Percentiles rank a stretch among this genome's conserved stretches.
Evolutionary conservation across 2,113 vertebrate genomes (phyloP).

Genomic region (Poecile atricapillus): DNA sequence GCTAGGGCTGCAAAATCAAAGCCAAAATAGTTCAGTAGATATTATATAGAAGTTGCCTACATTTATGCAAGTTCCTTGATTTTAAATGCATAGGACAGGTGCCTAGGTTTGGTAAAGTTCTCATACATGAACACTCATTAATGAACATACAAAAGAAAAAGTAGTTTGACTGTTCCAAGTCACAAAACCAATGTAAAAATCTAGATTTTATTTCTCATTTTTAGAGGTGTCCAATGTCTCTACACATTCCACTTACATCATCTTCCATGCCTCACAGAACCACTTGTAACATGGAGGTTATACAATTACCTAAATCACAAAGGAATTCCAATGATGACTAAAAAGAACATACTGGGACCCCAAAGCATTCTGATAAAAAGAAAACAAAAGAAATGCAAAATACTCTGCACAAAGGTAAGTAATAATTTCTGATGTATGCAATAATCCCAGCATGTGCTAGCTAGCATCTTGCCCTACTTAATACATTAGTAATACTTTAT

Average conservation of each 20-base stretch:
- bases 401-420: neutral
- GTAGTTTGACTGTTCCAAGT: neutral
- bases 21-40: neutral
- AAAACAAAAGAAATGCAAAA: neutral
- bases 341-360: neutral
- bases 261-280: neutral
- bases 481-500: neutral
- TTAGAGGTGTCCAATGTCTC: neutral
- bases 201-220: neutral
- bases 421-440: neutral
- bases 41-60: neutral
- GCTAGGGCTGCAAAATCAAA: neutral
- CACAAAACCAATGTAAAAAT: neutral
- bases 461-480: neutral
- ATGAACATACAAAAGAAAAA: neutral
- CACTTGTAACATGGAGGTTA: neutral
- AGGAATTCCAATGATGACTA: neutral
- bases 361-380: neutral
- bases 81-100: neutral
- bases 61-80: neutral
- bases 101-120: neutral
- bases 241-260: neutral
- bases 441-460: neutral
- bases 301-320: neutral
- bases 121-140: neutral